These are phyloP conservation scores for Nibea albiflora DNA, from an alignment of 2,113 vertebrate species.

Conservation along the genomic window DNA sequence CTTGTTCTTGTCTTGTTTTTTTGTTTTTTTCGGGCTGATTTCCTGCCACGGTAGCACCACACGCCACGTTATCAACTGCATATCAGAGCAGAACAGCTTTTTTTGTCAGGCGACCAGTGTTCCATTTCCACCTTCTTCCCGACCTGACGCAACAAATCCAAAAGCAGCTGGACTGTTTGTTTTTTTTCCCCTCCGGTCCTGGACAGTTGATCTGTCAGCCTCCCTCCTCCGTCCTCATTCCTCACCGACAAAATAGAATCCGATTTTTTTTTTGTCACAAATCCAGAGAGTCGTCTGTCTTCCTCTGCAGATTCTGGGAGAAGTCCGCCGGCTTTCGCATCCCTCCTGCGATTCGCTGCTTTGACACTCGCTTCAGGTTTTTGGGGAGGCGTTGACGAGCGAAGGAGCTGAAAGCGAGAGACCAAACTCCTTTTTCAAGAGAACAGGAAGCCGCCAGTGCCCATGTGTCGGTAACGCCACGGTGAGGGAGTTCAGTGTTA, in stretches of 20 bases:
- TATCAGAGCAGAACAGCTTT: conserved; percentile 10
- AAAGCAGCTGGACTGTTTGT: conserved; percentile 78
- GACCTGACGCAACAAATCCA: conserved; percentile 1
- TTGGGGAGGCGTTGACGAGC: background rate
- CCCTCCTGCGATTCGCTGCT: background rate
- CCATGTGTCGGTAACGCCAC: conserved; percentile 36
- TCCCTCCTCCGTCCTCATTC: background rate
- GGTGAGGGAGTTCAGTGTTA: conserved; percentile 70
- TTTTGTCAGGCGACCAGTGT: conserved; percentile 3
- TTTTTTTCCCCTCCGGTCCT: background rate
- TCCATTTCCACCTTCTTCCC: background rate
- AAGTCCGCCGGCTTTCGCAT: background rate
- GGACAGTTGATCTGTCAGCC: conserved; percentile 65
- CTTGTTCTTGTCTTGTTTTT: background rate
- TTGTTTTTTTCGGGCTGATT: conserved; percentile 14
- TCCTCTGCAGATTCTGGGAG: conserved; percentile 8
- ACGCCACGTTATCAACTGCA: conserved; percentile 28
- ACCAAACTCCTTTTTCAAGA: conserved; percentile 30
- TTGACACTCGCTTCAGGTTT: background rate
- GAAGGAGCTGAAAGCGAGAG: conserved; percentile 45
- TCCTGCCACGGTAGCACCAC: conserved; percentile 55
- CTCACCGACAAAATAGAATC: background rate
- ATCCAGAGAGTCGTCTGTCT: background rate
- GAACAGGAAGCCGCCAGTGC: conserved; percentile 61
- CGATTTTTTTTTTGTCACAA: background rate